These are phyloP conservation scores for Peromyscus nudipes DNA, from an alignment of 2,797 vertebrate genomes.

Conservation along the genomic window DNA sequence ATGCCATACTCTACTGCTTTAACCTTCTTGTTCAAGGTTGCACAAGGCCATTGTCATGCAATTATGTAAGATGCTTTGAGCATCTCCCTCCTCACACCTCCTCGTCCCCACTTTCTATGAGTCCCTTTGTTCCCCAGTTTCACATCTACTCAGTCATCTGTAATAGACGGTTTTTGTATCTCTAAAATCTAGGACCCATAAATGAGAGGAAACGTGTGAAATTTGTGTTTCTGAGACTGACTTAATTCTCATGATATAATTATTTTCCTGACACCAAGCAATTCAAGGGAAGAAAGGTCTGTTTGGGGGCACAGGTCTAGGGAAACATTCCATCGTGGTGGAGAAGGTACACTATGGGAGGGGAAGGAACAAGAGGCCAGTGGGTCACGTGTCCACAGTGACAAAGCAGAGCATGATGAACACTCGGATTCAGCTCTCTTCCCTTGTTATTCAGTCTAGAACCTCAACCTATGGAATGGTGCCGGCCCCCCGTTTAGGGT, in stretches of 20 bases:
- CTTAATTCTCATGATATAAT: neutral
- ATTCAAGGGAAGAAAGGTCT: neutral
- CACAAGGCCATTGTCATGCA: neutral
- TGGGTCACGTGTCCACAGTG: neutral
- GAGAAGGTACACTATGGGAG: neutral
- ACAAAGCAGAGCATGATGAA: too few relatives aligned
- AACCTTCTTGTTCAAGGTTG: neutral
- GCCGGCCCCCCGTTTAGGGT: neutral
- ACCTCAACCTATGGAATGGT: neutral
- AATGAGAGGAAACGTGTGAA: neutral
- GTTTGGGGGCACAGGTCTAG: too few relatives aligned
- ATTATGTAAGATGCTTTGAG: neutral
- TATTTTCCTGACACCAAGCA: neutral
- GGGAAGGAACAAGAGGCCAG: neutral
- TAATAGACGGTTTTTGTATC: neutral
- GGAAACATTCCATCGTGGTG: neutral
- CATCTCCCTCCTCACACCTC: neutral
- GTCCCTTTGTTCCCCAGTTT: neutral
- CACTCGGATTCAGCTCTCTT: too few relatives aligned
- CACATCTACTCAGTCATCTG: neutral
- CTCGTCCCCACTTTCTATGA: neutral
- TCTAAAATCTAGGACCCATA: too few relatives aligned
- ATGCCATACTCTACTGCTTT: neutral
- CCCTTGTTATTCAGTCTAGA: neutral
- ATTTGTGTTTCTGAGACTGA: neutral